A percentile compares a stretch with the other conserved stretches of the same genome.
These are phyloP conservation scores for Phycodurus eques DNA, from an alignment of 2,113 vertebrate genomes.

Conservation along the genomic window DNA sequence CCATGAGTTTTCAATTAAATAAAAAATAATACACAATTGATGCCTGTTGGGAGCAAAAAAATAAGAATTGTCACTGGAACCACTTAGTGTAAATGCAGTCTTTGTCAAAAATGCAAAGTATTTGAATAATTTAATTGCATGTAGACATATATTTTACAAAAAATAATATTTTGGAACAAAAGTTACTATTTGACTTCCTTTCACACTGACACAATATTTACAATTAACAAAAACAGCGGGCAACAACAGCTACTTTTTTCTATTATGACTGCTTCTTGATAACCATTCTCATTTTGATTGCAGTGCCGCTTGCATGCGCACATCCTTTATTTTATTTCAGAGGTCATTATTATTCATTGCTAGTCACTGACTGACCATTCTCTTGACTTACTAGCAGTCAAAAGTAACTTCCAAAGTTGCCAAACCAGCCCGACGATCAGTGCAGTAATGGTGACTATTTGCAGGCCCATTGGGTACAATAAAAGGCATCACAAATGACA, in stretches of 20 bases:
- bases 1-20: too few relatives aligned
- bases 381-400: slow-evolving; percentile 13
- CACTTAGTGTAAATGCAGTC: too few relatives aligned
- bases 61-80: too few relatives aligned
- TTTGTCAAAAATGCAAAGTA: too few relatives aligned
- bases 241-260: too few relatives aligned
- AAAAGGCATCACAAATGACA: slow-evolving; percentile 6
- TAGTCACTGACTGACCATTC: background rate
- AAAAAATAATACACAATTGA: too few relatives aligned
- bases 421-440: slow-evolving; percentile 19
- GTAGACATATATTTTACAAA: background rate
- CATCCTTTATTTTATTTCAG: background rate
- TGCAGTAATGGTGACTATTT: background rate
- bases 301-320: background rate
- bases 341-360: slow-evolving; percentile 2
- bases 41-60: too few relatives aligned
- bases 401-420: slow-evolving; percentile 4
- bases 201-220: background rate
- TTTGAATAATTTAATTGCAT: background rate
- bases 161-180: background rate
- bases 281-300: background rate
- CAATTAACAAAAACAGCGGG: background rate
- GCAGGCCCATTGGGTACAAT: background rate
- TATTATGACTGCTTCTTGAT: background rate
- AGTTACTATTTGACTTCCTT: background rate